phyloP scores from a whole-genome alignment of 2,113 vertebrate genomes.

The Riparia riparia region DNA sequence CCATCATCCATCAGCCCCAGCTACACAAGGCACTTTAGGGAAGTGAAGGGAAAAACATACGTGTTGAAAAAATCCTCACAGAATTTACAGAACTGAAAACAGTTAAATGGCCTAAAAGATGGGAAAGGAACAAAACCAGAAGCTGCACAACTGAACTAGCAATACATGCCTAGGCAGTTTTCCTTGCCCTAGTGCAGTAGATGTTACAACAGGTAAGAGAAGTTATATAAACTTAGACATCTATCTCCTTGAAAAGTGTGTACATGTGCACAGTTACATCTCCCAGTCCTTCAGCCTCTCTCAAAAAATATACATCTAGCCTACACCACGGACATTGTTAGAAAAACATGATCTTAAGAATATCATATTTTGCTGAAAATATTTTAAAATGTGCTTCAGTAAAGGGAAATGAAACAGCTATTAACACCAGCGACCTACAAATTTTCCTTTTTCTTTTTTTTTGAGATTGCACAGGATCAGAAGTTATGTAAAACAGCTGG shows the following conservation, averaged over 20 bases:
- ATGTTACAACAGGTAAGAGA: neutral
- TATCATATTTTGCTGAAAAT: neutral
- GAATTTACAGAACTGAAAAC: neutral
- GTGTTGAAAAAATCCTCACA: neutral
- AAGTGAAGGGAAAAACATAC: neutral
- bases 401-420: neutral
- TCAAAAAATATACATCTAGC: neutral
- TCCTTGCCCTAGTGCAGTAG: neutral
- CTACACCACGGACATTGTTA: neutral
- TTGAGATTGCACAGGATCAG: neutral
- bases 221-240: neutral
- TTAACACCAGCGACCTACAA: neutral
- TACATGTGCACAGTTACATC: neutral
- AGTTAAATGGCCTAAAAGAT: neutral
- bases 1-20: neutral
- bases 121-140: neutral
- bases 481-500: slow-evolving; percentile 47
- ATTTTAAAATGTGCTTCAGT: neutral
- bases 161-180: neutral
- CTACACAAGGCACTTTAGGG: neutral
- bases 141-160: neutral
- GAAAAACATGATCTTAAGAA: neutral
- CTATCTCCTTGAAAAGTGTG: neutral
- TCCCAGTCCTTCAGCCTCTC: neutral
- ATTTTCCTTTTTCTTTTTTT: neutral